phyloP scores from a whole-genome alignment of 2,797 vertebrate genomes.

The Danio albolineatus region DNA sequence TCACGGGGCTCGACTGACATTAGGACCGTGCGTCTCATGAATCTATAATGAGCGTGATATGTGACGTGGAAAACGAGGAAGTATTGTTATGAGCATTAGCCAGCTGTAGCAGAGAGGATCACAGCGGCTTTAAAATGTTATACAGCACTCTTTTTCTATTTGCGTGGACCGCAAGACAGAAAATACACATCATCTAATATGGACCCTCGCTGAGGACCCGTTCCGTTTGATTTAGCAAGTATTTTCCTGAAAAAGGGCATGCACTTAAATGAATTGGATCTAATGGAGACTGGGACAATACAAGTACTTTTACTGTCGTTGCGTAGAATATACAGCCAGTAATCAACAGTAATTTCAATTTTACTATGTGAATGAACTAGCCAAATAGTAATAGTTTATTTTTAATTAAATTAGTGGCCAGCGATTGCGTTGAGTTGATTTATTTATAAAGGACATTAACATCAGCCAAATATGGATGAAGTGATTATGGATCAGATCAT shows the following conservation, averaged over 20 bases:
- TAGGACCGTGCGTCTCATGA: conserved; percentile 26
- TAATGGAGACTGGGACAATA: conserved; percentile 13
- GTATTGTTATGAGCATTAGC: conserved; percentile 16
- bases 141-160: not conserved
- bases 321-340: not conserved
- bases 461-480: conserved; percentile 81
- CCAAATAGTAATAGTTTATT: not conserved
- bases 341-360: not conserved
- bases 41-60: not conserved
- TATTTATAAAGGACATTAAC: not conserved
- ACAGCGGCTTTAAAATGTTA: conserved; percentile 11
- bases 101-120: conserved; percentile 19
- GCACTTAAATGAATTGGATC: not conserved
- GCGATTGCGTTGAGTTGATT: not conserved
- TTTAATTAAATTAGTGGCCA: not conserved
- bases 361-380: not conserved
- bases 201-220: not conserved
- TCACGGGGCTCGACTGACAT: rapidly evolving
- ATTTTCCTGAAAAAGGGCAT: not conserved
- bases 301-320: conserved; percentile 1
- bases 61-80: conserved; percentile 27
- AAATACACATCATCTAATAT: not conserved
- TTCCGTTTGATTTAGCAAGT: conserved; percentile 1
- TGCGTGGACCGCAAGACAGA: not conserved
- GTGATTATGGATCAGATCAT: conserved; percentile 82